Evolutionary conservation across 2,797 vertebrate genomes (phyloP).

Genomic region (Pantherophis vulpinus): DNA sequence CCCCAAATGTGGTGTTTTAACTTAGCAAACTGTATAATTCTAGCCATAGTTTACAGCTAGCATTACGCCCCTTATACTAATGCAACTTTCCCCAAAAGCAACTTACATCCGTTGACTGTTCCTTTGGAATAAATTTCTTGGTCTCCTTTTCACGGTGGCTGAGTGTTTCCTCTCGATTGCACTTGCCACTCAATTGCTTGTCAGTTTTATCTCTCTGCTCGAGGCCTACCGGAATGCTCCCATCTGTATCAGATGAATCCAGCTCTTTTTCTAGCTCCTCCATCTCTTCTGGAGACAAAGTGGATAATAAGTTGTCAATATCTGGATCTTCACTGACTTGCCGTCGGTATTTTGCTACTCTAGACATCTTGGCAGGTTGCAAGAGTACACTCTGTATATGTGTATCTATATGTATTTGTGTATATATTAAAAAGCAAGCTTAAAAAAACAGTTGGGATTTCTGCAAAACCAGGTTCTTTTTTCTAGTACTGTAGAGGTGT

Average conservation of each 20-base stretch:
- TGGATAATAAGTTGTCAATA: conserved; percentile 91
- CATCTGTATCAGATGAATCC: conserved; percentile 82
- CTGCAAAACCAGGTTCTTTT: not conserved
- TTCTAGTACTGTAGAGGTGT: conserved; percentile 52
- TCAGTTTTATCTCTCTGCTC: conserved; percentile 73
- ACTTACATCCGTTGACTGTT: conserved; percentile 81
- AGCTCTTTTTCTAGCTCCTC: conserved; percentile 91
- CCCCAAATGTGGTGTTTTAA: not conserved
- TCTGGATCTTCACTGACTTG: conserved; percentile 98
- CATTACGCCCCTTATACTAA: fast-evolving
- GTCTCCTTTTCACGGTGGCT: conserved; percentile 73
- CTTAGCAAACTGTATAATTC: not conserved
- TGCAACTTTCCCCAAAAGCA: not conserved
- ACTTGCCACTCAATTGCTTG: conserved; percentile 58
- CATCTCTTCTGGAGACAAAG: conserved; percentile 93
- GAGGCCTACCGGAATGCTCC: conserved; percentile 73
- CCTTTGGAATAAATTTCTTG: conserved; percentile 76
- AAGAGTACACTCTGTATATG: conserved; percentile 23
- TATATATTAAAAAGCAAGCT: conserved; percentile 30
- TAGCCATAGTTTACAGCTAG: not conserved
- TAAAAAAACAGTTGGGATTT: conserved; percentile 11
- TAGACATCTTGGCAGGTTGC: conserved; percentile 80
- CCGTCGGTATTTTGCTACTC: conserved; percentile 87
- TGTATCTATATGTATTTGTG: not conserved
- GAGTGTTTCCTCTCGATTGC: conserved; percentile 73